Base-by-base conservation (phyloP, 2,888 invertebrate genomes). In the Drosophila mimetica region DNA sequence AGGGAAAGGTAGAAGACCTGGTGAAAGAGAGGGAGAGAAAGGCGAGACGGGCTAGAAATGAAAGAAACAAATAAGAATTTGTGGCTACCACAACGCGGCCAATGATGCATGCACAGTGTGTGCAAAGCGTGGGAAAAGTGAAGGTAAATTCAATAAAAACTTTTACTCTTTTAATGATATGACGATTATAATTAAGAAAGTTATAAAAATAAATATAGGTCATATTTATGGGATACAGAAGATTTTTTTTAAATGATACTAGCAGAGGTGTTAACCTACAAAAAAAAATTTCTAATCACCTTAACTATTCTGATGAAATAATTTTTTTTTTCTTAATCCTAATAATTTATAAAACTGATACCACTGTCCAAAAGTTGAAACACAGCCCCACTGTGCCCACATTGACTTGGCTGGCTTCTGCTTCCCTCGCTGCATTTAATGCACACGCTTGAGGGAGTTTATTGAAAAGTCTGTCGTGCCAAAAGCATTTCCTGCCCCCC, bases 371-470 rank as follows among this genome's bases (percentile, higher is more conserved):
- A 1, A 20, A 22, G 20, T 11, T 18, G 11, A 30, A 11, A 2
- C 16, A 39, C 30, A 18, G 44, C 36, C 30, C 48, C 51, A 55
- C 34, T 46, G 53, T 71, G 42, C 74, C 52, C 50, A 70, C 76
- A 66, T 60, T 74, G 69, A 69, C 71, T 82, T 80, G 79, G 53
- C 58, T 63, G 63, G 73, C 75, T 85, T 79, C 30, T 36, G 53
- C 55, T 57, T 52, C 77, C 85, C 75, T 66, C 51, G 60, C 87
- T 87, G 86, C 88, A 86, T 79, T 89, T 81, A 89, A 86, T 88
- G 89, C 89, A 87, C 89, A 88, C 81, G 89, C 89, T 88, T 79
- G 86, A 84, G 88, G 89, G 86, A 89, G 89, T 88, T 87, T 89
- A 87, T 87, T 87, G 89, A 87, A 88, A 87, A 84, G 86, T 84